Conservation (phyloP, 2,797 vertebrate genomes). For the Hipposideros larvatus region DNA sequence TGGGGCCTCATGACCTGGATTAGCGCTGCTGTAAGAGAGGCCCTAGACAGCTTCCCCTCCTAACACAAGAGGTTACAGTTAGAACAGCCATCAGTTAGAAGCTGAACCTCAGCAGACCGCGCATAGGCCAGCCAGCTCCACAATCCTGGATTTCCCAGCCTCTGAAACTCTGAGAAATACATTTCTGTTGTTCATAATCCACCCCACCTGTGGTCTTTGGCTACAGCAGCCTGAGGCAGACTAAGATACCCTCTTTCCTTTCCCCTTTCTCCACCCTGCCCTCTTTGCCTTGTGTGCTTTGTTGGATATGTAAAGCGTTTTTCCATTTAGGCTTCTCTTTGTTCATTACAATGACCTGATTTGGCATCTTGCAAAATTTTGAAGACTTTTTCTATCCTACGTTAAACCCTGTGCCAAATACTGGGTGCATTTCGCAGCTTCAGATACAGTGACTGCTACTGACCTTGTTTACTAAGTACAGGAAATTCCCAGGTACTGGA, state of each 20-base stretch:
- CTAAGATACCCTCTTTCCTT: background rate
- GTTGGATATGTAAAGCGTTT: background rate
- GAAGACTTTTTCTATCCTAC: background rate
- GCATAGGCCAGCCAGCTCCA: background rate
- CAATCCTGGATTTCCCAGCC: background rate
- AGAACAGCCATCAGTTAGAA: background rate
- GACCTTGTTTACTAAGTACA: constrained; percentile 62
- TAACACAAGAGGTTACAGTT: background rate
- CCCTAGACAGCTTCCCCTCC: background rate
- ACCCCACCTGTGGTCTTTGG: background rate
- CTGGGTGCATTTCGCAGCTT: background rate
- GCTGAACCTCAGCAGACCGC: background rate
- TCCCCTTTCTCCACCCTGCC: background rate
- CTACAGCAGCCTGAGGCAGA: background rate
- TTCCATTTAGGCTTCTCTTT: background rate
- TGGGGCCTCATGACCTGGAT: too few species aligned
- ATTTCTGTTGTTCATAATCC: background rate
- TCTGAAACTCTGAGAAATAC: background rate
- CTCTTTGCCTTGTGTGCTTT: background rate
- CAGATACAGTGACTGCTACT: background rate
- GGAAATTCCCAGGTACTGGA: constrained; percentile 66
- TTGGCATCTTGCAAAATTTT: background rate
- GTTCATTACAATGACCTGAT: background rate
- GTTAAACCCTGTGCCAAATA: background rate
- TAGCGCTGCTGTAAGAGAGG: background rate